Base-by-base conservation (phyloP, 2,888 invertebrate genomes). In the Caenorhabditis sulstoni region DNA sequence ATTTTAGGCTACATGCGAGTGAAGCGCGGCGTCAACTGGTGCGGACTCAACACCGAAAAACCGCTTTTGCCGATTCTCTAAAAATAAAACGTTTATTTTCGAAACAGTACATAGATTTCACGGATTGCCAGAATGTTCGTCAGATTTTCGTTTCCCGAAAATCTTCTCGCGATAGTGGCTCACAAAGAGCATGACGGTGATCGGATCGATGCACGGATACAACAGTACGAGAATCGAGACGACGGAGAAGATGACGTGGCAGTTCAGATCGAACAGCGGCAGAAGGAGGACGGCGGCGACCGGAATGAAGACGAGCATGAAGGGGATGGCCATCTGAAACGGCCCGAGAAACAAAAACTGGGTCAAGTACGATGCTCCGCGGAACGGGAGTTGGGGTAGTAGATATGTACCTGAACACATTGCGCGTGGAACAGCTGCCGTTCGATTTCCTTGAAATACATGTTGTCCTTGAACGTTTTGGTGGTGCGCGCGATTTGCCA, bases 11-110 rank as follows among this genome's bases (percentile, higher is more conserved):
- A 68, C 44, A 76, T 76, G 76, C 44, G 76, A 16, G 68, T 76
- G 16, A 67, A 57, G 23, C 37, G 76, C 44, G 76, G 68, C 4
- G 68, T 76, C 58, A 68, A 76, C 37, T 76, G 68, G 68, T 76
- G 76, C 50, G 76, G 76, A 18, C 55, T 76, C 8, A 64, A 57
- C 11, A 76, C 76, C 5, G 76, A 76, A n/a, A 55, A 58, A 22
- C 64, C 76, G 23, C 18, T 64, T 18, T 50, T 76, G 41, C 76
- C 76, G 18, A 52, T 76, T 68, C 18, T 76, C 9, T 76, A 23
- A 55, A 44, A 29, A 29, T 29, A 29, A 29, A n/a, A n/a, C n/a
- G n/a, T n/a, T n/a, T n/a, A n/a, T n/a, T n/a, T n/a, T n/a, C n/a
- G n/a, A n/a, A n/a, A n/a, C n/a, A n/a, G n/a, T n/a, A n/a, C n/a